Base-by-base conservation (phyloP, 2,888 invertebrate genomes). In the Pollenia griseotomentosa region DNA sequence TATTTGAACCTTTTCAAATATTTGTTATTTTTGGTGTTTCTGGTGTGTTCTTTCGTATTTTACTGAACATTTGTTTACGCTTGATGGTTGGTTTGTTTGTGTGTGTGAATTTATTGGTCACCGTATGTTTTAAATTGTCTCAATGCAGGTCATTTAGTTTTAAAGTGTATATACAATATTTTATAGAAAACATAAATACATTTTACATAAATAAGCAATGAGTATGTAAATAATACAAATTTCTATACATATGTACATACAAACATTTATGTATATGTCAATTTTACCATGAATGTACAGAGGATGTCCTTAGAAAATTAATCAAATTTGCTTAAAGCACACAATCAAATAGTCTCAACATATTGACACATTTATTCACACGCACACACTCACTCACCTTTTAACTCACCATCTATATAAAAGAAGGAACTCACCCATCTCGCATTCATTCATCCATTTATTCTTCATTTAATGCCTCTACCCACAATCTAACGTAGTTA, bases 101-200 rank as follows among this genome's bases (percentile, higher is more conserved):
- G 19, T 14, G 46, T 59, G 70, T n/a, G 46, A 68, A 59, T 65
- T 44, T 65, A 53, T 63, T 75, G 63, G 48, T 63, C 19, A 48
- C 55, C 23, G 16, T 70, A 11, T 48, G 59, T 53, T 44, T 46
- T 63, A 40, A 55, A 57, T 68, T 19, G 55, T 6, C 51, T 61
- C 53, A 71, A 70, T 74, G 63, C 68, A 63, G 74, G 70, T 85
- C 63, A 85, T 80, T 85, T 55, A 44, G 16, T 70, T 79, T 74
- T 16, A 51, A 84, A 63, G 51, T 70, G 68, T 74, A 23, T 23
- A 6, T 33, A 33, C 33, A 33, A 33, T 33, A 6, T 33, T 33
- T 33, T 6, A 33, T 33, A 5, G 4, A 33, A 33, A 33, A 33
- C 33, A 33, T 33, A 33, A 33, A 33, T 33, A 6, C 33, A 33